Base-by-base conservation (phyloP, 2,888 invertebrate species). In the Arrhopalites spinosus region DNA sequence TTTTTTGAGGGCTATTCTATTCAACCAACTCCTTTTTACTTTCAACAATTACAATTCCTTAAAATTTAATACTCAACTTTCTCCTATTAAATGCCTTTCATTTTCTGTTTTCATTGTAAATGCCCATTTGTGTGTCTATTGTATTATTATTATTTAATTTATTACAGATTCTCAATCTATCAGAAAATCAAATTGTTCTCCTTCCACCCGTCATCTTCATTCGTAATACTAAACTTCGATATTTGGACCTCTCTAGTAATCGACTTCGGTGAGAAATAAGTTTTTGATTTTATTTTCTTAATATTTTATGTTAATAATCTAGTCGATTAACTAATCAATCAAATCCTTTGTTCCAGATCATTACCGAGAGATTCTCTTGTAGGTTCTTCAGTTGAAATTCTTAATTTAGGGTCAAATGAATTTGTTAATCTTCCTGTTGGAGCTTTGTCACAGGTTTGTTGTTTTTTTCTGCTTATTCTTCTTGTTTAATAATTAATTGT, bases 311-410 rank as follows among this genome's bases (percentile, higher is more conserved):
- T n/a, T n/a, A n/a, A n/a, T n/a, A n/a, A n/a, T n/a, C n/a, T n/a
- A n/a, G n/a, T n/a, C n/a, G n/a, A n/a, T n/a, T n/a, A n/a, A n/a
- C n/a, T n/a, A 27, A 71, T 81, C 77, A 84, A 84, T 67, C 81
- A 81, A 27, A 79, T 85, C 11, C 79, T n/a, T n/a, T n/a, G n/a
- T n/a, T n/a, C n/a, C n/a, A n/a, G 83, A 7, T 82, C 83, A 36
- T 75, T 85, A 43, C 84, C 84, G 20, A 73, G 83, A n/a, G 84
- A 84, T 69, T 81, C 83, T 7, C 80, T 85, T 64, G 80, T 83
- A 5, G 82, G 83, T 53, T 83, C 83, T 8, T 75, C 78, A 29
- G 77, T 84, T 13, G 84, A 84, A 76, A 82, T 82, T n/a, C 76
- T 84, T 25, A 79, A 81, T 72, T 78, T 84, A 50, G 78, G 81